phyloP scores from a whole-genome alignment of 2,888 invertebrate species.

The Drosophila fungiperda region DNA sequence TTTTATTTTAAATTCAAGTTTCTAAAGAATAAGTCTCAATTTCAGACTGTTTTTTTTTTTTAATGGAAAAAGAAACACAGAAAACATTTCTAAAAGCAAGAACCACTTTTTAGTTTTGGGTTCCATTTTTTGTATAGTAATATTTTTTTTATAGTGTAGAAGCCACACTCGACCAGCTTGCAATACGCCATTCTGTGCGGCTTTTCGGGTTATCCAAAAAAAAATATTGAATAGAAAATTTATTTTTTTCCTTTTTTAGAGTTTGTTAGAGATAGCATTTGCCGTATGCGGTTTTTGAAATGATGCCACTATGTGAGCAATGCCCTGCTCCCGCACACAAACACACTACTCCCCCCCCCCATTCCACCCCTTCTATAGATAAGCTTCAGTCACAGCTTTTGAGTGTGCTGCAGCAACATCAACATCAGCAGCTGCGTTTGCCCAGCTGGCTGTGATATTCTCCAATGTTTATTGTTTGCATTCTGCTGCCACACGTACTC shows the following conservation, averaged over 20 bases:
- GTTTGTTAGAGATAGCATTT: slow-evolving; percentile 46
- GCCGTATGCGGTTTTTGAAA: slow-evolving; percentile 54
- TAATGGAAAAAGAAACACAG: too few species aligned
- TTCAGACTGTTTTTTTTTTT: neutral
- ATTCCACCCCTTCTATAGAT: too few species aligned
- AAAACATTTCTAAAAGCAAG: neutral
- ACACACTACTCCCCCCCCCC: neutral
- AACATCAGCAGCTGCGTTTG: slow-evolving; percentile 47
- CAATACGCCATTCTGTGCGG: slow-evolving; percentile 23
- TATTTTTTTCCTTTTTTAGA: slow-evolving; percentile 11
- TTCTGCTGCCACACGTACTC: slow-evolving; percentile 40
- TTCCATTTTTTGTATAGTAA: too few species aligned
- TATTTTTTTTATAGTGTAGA: neutral
- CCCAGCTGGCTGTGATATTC: slow-evolving; percentile 74
- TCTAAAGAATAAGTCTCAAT: too few species aligned
- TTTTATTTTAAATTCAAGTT: too few species aligned
- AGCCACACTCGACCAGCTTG: neutral
- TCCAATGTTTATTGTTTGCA: slow-evolving; percentile 70
- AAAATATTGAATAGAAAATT: slow-evolving; percentile 68
- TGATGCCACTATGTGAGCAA: slow-evolving; percentile 7
- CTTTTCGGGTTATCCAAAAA: slow-evolving; percentile 8
- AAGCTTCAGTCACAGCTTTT: slow-evolving; percentile 27
- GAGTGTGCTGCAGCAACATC: slow-evolving; percentile 19
- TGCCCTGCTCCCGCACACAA: neutral
- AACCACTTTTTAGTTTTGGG: too few species aligned